These are phyloP conservation scores for Apis cerana DNA, from an alignment of 1,140 invertebrate species.

Conservation along the genomic window DNA sequence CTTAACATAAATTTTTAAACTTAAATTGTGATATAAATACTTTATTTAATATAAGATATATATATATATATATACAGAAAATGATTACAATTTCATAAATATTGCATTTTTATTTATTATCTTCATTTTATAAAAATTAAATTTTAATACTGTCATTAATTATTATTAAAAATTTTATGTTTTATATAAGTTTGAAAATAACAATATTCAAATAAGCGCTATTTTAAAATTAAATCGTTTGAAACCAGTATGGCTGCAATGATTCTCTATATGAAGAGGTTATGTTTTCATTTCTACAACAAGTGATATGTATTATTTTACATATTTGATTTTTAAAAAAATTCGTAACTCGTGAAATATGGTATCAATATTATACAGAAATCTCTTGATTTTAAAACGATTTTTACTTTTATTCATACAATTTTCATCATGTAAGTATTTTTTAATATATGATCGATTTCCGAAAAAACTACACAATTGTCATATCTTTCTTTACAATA, in stretches of 20 bases:
- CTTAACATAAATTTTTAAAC: not conserved
- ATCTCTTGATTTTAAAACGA: constrained; percentile 46
- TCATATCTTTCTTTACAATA: not conserved
- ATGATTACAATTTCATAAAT: not conserved
- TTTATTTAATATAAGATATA: not conserved
- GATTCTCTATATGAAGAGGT: constrained; percentile 7
- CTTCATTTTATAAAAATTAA: not conserved
- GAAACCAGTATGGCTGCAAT: constrained; percentile 25
- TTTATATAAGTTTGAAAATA: not conserved
- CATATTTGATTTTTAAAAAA: not conserved
- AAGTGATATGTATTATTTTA: constrained; percentile 16
- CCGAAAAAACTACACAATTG: not conserved
- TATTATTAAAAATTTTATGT: no score
- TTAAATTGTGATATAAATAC: not conserved
- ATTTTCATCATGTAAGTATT: constrained; percentile 66
- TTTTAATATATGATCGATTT: not conserved
- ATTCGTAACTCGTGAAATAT: constrained; percentile 3
- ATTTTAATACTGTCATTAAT: not conserved
- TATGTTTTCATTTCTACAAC: constrained; percentile 1
- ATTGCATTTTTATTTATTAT: not conserved
- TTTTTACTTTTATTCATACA: constrained; percentile 56
- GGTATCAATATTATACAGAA: constrained; percentile 37
- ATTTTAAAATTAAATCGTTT: not conserved
- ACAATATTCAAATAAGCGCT: not conserved
- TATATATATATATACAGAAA: not conserved